These are phyloP conservation scores for Choloepus hoffmanni DNA, from an alignment of 2,113 vertebrate genomes.

Conservation along the genomic window DNA sequence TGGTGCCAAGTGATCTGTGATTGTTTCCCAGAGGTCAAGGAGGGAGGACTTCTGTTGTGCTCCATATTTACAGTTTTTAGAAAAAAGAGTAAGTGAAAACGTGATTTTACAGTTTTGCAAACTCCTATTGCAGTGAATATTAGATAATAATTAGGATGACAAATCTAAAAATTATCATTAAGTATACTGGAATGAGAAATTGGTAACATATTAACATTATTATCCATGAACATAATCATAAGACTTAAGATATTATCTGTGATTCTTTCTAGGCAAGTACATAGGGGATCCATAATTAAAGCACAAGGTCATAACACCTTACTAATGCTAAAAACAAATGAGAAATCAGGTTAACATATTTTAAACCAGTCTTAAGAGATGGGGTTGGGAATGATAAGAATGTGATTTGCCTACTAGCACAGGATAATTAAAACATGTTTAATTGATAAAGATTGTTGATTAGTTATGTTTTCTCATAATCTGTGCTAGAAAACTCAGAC, in stretches of 20 bases:
- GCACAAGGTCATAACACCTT: neutral
- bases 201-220: slow-evolving; percentile 54
- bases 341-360: slow-evolving; percentile 49
- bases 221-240: slow-evolving; percentile 50
- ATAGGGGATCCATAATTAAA: slow-evolving; percentile 42
- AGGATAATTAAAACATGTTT: slow-evolving; percentile 57
- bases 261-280: slow-evolving; percentile 43
- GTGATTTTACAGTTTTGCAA: neutral
- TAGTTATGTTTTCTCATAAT: slow-evolving; percentile 56
- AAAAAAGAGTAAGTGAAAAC: slow-evolving; percentile 14
- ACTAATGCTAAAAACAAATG: slow-evolving; percentile 58
- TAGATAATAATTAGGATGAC: slow-evolving; percentile 46
- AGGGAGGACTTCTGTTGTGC: slow-evolving; percentile 54
- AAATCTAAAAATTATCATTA: slow-evolving; percentile 47
- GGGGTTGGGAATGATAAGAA: neutral
- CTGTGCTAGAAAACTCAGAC: slow-evolving; percentile 38
- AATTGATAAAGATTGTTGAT: slow-evolving; percentile 36
- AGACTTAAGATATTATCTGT: slow-evolving; percentile 42
- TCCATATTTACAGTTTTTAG: slow-evolving; percentile 63
- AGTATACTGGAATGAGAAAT: neutral
- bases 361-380: slow-evolving; percentile 47
- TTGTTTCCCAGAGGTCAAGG: slow-evolving; percentile 77
- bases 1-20: slow-evolving; percentile 76
- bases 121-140: slow-evolving; percentile 3
- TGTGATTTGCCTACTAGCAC: neutral